A percentile compares a stretch with the other conserved stretches of the same genome.
phyloP scores from a whole-genome alignment of 2,888 invertebrate species.

The Volucella zonaria region DNA sequence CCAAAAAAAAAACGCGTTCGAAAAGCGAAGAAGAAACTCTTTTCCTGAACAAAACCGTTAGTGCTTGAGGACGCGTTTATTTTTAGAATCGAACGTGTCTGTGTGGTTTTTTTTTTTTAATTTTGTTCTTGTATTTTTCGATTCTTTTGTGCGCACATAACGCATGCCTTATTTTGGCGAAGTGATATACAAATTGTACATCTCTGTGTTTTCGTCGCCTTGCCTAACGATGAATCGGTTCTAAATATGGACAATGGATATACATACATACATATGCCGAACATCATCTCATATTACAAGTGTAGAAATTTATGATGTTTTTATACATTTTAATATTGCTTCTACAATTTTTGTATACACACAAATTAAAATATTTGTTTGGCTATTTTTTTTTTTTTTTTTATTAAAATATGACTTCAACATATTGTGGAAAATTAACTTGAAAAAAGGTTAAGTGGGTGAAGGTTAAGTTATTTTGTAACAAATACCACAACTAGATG shows the following conservation, averaged over 20 bases:
- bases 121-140: constrained; percentile 8
- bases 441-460: constrained; percentile 21
- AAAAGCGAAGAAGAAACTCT: constrained; percentile 15
- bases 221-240: constrained; percentile 39
- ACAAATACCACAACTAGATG: background rate
- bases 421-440: too few relatives aligned
- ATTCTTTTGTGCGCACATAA: constrained; percentile 53
- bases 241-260: constrained; percentile 70
- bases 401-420: background rate
- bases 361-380: constrained; percentile 4
- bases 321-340: constrained; percentile 7
- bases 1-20: constrained; percentile 4
- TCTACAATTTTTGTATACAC: background rate
- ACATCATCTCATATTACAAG: constrained; percentile 67
- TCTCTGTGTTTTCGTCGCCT: constrained; percentile 23
- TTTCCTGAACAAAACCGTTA: constrained; percentile 45
- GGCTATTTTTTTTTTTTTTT: background rate
- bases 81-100: constrained; percentile 58
- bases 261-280: constrained; percentile 6
- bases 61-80: constrained; percentile 55
- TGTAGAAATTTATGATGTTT: constrained; percentile 36
- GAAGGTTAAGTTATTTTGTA: constrained; percentile 35
- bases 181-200: constrained; percentile 73
- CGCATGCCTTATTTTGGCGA: constrained; percentile 81
- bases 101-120: constrained; percentile 41